These are phyloP conservation scores for Heterodera carotae DNA, from an alignment of 1,140 invertebrate species.

Conservation along the genomic window DNA sequence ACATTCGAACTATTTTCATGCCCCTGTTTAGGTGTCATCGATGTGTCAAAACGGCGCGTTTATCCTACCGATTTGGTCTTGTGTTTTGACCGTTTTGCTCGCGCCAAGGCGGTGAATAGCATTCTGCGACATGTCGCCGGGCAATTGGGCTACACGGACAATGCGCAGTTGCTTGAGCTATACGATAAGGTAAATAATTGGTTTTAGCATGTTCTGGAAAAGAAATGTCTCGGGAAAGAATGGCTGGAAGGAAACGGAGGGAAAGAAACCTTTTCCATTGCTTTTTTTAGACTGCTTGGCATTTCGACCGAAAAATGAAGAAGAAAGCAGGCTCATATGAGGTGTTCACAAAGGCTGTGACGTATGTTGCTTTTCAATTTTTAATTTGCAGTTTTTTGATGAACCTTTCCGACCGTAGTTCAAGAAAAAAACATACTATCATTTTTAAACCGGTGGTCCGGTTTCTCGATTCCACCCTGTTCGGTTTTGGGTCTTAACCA, in stretches of 20 bases:
- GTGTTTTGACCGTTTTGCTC: slow-evolving; percentile 96
- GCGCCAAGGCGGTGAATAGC: slow-evolving; percentile 93
- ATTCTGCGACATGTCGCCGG: slow-evolving; percentile 95
- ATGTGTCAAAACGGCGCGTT: slow-evolving; percentile 96
- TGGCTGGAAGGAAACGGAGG: too few species aligned
- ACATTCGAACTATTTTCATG: slow-evolving; percentile 4
- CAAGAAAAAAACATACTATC: too few species aligned
- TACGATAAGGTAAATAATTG: slow-evolving; percentile 81
- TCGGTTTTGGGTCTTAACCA: too few species aligned
- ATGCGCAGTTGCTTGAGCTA: slow-evolving; percentile 89
- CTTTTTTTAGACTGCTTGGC: slow-evolving; percentile 82
- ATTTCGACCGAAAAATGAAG: slow-evolving; percentile 95
- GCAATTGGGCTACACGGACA: slow-evolving; percentile 83
- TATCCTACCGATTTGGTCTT: slow-evolving; percentile 95
- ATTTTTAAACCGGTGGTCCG: too few species aligned
- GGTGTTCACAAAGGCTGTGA: slow-evolving; percentile 95
- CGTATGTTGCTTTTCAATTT: slow-evolving; percentile 70
- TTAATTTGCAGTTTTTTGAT: too few species aligned
- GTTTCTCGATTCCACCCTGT: too few species aligned
- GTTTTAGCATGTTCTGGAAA: too few species aligned
- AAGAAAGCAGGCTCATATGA: slow-evolving; percentile 94
- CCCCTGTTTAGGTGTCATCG: slow-evolving; percentile 83
- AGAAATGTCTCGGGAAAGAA: too few species aligned
- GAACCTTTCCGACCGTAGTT: too few species aligned
- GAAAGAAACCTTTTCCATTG: not conserved